These are phyloP conservation scores for Promerops cafer DNA, from an alignment of 2,113 vertebrate genomes.

Conservation along the genomic window DNA sequence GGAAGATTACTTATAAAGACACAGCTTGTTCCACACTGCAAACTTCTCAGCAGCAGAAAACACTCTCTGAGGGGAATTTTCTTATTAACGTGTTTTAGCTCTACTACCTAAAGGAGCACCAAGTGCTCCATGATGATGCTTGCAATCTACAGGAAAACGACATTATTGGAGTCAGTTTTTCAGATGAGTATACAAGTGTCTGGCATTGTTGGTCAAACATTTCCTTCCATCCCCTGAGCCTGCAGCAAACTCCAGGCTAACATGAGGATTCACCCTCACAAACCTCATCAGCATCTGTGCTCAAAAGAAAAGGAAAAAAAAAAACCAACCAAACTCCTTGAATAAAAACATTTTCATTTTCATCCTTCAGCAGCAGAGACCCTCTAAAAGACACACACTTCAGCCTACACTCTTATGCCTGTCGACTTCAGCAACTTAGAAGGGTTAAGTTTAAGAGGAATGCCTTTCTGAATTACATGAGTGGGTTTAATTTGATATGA, in stretches of 20 bases:
- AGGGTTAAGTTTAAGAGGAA: conserved; percentile 65
- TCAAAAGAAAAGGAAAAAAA: neutral
- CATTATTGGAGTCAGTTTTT: neutral
- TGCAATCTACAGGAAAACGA: neutral
- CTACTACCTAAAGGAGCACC: neutral
- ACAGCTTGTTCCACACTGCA: neutral
- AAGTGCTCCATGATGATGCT: neutral
- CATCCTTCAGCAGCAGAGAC: neutral
- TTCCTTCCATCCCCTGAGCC: neutral
- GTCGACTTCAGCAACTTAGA: neutral
- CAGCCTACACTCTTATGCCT: neutral
- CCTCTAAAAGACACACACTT: neutral
- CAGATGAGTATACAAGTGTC: rapidly evolving
- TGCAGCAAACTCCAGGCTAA: neutral
- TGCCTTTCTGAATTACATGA: conserved; percentile 21
- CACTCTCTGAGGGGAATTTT: neutral
- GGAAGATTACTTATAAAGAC: neutral
- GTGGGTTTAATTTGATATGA: conserved; percentile 60
- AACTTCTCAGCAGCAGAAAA: neutral
- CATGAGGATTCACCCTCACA: neutral
- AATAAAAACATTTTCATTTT: neutral
- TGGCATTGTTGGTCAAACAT: neutral
- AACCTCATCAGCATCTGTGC: neutral
- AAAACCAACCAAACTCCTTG: too few relatives aligned
- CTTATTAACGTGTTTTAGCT: neutral